Evolutionary conservation across 92 coral and sea anemone genomes (phyloP), one percentile per base, ranked within the genome.

Genomic region (Bergia puertoricense): DNA sequence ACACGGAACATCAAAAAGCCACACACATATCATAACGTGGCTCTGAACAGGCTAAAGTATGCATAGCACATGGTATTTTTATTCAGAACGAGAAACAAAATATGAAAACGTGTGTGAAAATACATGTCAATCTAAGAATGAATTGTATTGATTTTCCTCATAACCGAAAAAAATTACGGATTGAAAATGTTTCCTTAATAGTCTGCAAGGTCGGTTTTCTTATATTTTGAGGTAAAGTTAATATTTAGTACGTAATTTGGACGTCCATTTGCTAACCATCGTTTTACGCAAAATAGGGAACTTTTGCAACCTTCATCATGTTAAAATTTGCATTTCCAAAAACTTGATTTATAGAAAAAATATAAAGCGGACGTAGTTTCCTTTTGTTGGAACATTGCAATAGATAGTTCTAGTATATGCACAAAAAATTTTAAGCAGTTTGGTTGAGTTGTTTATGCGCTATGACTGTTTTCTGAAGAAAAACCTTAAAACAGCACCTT

Each of bases 401-500:
- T 23, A 54, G 84, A 80, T 80, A 54, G 71, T 37, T 23, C 59
- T 80, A 54, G 38, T 37, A 80, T 46, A 80, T 23, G 46, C 84
- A 80, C 84, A 80, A 54, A 54, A 80, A 56, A 51, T 16, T 6
- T 79, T 79, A 22, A 79, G 57, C 83, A 44, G 83, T 36, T 79
- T 79, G 45, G 40, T 80, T 56, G 84, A 16, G 71, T 54, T 3
- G 6, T 56, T 54, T 54, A 11, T 0, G 7, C 59, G 0, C 38
- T 45, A 51, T 80, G 16, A n/a, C 18, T 56, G 84, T 56, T 80
- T 56, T 57, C 59, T 2, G 45, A 57, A 54, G 20, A 16, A 80
- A 56, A 80, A 79, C 51, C 65, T 22, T 8, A 79, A 79, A 79
- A 51, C 69, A 50, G 68, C 54, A 79, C 41, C 77, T 79, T 79